Conservation (phyloP, 2,797 vertebrate genomes). For the Prunella strophiata region DNA sequence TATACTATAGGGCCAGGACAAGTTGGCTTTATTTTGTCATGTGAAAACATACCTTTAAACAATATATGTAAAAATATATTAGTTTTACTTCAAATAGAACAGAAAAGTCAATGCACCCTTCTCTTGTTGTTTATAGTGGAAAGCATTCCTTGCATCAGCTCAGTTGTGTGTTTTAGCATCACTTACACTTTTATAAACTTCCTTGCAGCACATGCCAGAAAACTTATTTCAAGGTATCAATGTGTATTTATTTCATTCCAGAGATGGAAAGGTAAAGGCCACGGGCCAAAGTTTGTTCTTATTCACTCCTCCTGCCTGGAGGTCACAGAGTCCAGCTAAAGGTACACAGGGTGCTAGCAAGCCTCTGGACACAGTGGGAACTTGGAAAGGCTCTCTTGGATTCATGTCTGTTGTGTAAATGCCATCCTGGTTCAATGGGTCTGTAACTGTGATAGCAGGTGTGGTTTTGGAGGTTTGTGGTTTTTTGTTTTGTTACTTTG, state of each 20-base stretch:
- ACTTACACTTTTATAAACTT: background rate
- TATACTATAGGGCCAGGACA: constrained; percentile 22
- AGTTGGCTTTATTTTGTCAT: constrained; percentile 51
- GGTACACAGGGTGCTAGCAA: background rate
- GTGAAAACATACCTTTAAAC: constrained; percentile 27
- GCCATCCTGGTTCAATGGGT: background rate
- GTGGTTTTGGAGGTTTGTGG: background rate
- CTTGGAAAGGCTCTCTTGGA: background rate
- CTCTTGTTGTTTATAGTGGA: background rate
- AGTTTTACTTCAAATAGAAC: constrained; percentile 14
- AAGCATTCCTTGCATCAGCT: background rate
- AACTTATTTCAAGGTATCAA: background rate
- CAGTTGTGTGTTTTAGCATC: background rate
- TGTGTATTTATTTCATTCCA: background rate
- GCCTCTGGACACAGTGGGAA: background rate
- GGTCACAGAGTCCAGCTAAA: background rate
- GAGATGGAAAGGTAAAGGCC: background rate
- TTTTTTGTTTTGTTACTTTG: background rate
- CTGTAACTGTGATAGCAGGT: background rate
- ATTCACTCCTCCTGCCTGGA: background rate
- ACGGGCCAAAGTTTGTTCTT: background rate
- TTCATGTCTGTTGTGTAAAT: background rate
- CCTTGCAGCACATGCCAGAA: background rate
- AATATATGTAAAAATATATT: constrained; percentile 2
- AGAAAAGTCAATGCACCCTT: background rate